A percentile compares a stretch with the other conserved stretches of the same genome.
phyloP scores from a whole-genome alignment of 2,113 vertebrate genomes.

The Clarias magur region DNA sequence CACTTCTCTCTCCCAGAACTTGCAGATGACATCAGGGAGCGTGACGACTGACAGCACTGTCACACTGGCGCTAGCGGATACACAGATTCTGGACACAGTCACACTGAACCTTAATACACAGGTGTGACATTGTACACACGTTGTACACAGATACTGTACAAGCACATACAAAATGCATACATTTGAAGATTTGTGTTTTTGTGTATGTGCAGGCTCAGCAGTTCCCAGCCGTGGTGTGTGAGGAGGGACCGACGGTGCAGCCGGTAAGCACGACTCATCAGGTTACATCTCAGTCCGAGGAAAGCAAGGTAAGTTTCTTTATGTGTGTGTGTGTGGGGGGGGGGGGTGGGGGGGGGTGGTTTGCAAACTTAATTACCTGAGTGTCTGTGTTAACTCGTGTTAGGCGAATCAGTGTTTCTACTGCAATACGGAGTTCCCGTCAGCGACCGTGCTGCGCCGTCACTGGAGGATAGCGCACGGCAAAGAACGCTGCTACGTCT shows the following conservation, averaged over 20 bases:
- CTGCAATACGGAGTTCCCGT: constrained; percentile 82
- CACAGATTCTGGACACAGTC: constrained; percentile 93
- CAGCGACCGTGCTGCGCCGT: constrained; percentile 79
- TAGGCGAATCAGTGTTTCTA: constrained; percentile 85
- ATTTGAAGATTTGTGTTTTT: constrained; percentile 5
- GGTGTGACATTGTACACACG: constrained; percentile 19
- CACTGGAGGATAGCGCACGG: constrained; percentile 80
- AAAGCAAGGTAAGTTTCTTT: constrained; percentile 62
- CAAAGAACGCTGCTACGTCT: constrained; percentile 91
- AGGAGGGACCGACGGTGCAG: constrained; percentile 78
- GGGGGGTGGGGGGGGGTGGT: no score
- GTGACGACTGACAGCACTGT: constrained; percentile 86
- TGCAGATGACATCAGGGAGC: constrained; percentile 89
- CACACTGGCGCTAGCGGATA: constrained; percentile 90
- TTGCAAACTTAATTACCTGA: neutral
- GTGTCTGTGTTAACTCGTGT: neutral
- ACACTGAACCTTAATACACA: constrained; percentile 87
- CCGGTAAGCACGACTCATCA: constrained; percentile 69
- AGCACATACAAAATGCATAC: neutral
- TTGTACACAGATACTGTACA: neutral
- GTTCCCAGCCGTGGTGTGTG: constrained; percentile 85
- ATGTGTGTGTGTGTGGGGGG: neutral
- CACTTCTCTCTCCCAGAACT: constrained; percentile 83
- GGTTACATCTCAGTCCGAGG: constrained; percentile 66
- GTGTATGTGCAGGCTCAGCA: constrained; percentile 77